Conservation (phyloP, 92 coral and sea anemone species). For the Chrysogorgia sp. region DNA sequence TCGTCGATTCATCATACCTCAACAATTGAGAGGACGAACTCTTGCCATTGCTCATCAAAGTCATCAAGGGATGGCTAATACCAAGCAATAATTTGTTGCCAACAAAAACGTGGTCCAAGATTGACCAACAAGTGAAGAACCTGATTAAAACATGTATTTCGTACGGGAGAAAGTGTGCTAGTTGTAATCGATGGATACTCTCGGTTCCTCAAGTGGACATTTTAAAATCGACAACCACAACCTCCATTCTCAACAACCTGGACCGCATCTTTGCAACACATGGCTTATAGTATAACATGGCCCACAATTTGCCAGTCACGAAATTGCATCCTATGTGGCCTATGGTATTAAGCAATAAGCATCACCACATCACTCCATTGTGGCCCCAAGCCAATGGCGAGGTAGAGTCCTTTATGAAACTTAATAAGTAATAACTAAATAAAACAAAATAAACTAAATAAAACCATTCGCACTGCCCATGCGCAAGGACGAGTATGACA, state of each 20-base stretch:
- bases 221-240: constrained; percentile 12
- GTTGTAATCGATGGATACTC: constrained; percentile 35
- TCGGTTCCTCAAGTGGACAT: constrained; percentile 29
- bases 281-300: constrained; percentile 33
- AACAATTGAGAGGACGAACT: no score
- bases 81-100: constrained; percentile 5
- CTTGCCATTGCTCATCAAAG: constrained; percentile 15
- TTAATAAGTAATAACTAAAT: no score
- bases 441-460: no score
- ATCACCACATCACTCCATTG: constrained; percentile 15
- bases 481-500: constrained; percentile 24
- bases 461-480: constrained; percentile 29
- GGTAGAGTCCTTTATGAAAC: constrained; percentile 40
- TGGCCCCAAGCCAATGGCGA: constrained; percentile 44
- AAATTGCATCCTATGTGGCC: constrained; percentile 2
- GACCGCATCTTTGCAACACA: constrained; percentile 32
- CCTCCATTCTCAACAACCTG: neutral
- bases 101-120: constrained; percentile 4
- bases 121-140: constrained; percentile 13
- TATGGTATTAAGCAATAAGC: constrained; percentile 3
- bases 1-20: neutral
- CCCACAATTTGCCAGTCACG: constrained; percentile 26
- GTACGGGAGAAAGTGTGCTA: constrained; percentile 4
- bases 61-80: constrained; percentile 26
- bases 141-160: constrained; percentile 3